A percentile compares a stretch with the other conserved stretches of the same genome.
Evolutionary conservation across 92 coral and sea anemone genomes (phyloP).

Genomic region (Palythoa grandiflora): DNA sequence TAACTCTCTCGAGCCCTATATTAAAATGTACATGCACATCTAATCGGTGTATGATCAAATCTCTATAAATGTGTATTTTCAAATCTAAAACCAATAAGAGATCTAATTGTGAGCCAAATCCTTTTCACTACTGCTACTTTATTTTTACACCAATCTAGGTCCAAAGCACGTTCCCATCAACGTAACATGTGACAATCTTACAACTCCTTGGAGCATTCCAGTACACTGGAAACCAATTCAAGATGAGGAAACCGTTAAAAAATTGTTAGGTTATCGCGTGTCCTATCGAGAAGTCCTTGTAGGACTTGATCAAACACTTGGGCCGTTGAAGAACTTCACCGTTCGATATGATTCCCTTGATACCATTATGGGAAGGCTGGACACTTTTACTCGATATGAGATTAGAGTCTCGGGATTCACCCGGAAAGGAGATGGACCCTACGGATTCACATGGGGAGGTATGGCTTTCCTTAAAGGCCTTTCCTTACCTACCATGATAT

Average conservation of each 20-base stretch:
- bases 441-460: conserved; percentile 72
- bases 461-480: neutral
- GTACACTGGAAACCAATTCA: conserved; percentile 77
- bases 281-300: conserved; percentile 66
- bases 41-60: no score
- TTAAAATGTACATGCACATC: no score
- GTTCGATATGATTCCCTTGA: conserved; percentile 60
- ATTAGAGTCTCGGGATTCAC: conserved; percentile 72
- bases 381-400: conserved; percentile 67
- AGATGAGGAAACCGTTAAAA: conserved; percentile 58
- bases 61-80: no score
- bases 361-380: conserved; percentile 49
- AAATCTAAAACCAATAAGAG: no score
- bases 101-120: no score
- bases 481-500: no score
- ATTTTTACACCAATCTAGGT: conserved; percentile 36
- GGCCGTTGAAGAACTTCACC: conserved; percentile 64
- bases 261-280: conserved; percentile 77
- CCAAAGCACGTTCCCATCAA: conserved; percentile 69
- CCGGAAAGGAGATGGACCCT: conserved; percentile 77
- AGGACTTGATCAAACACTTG: conserved; percentile 62
- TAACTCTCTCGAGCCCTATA: no score
- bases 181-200: conserved; percentile 68
- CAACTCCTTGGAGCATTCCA: conserved; percentile 69
- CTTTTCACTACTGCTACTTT: no score